These are phyloP conservation scores for Electrophaes corylata DNA, from an alignment of 2,888 invertebrate genomes.

Conservation along the genomic window DNA sequence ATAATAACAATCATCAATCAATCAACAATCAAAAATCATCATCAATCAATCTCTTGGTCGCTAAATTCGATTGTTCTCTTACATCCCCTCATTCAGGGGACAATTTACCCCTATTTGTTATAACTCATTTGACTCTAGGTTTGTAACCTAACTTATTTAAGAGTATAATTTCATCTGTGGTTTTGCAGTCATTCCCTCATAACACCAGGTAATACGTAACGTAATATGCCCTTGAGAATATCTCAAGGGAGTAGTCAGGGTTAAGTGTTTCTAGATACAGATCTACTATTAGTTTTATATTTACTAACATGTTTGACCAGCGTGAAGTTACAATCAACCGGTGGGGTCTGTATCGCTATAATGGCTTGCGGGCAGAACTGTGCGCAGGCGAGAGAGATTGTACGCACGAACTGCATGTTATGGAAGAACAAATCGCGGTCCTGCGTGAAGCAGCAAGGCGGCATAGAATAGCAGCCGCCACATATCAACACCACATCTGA, in stretches of 20 bases:
- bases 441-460: slow-evolving; percentile 61
- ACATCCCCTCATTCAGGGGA: too few species aligned
- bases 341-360: slow-evolving; percentile 72
- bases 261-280: neutral
- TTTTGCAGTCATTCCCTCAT: too few species aligned
- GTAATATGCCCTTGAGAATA: neutral
- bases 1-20: too few species aligned
- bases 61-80: too few species aligned
- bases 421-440: slow-evolving; percentile 71
- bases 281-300: too few species aligned
- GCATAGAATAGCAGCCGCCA: slow-evolving; percentile 63
- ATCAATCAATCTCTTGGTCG: too few species aligned
- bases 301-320: slow-evolving; percentile 69
- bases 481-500: slow-evolving; percentile 75
- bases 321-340: slow-evolving; percentile 73
- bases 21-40: too few species aligned
- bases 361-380: slow-evolving; percentile 70
- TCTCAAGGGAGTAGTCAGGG: neutral
- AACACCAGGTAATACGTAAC: too few species aligned
- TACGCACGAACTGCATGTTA: slow-evolving; percentile 69
- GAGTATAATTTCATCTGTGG: too few species aligned
- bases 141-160: too few species aligned
- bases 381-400: slow-evolving; percentile 59
- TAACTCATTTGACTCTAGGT: too few species aligned
- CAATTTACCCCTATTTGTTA: too few species aligned